Evolutionary conservation across 2,797 vertebrate genomes (phyloP).

Genomic region (Notolepis coatsorum): DNA sequence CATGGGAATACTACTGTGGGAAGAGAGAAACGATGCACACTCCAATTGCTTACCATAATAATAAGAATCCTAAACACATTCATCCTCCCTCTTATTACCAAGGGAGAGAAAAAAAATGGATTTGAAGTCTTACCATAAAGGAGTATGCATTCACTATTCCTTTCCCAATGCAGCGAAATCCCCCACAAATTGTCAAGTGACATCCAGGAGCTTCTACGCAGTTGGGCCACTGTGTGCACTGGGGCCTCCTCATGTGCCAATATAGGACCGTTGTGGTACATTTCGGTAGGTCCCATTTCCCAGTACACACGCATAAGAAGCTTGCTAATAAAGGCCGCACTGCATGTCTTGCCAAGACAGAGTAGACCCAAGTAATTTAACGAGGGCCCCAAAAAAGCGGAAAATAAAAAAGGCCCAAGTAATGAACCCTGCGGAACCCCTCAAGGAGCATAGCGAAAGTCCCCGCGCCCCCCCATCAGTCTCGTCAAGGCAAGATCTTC

Average conservation of each 20-base stretch:
- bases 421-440: conserved; percentile 70
- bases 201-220: conserved; percentile 99
- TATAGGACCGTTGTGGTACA: conserved; percentile 91
- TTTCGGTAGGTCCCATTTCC: conserved; percentile 87
- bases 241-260: conserved; percentile 95
- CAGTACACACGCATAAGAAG: conserved; percentile 92
- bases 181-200: conserved; percentile 99
- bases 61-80: conserved; percentile 81
- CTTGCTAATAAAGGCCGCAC: conserved; percentile 95
- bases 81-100: conserved; percentile 82
- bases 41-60: conserved; percentile 82
- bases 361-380: conserved; percentile 85
- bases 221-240: conserved; percentile 96
- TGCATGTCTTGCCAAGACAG: conserved; percentile 99
- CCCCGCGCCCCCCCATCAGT: conserved; percentile 75
- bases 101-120: conserved; percentile 63
- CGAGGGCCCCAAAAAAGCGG: conserved; percentile 59
- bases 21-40: conserved; percentile 91
- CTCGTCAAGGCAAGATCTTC: conserved; percentile 98
- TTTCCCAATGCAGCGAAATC: conserved; percentile 94
- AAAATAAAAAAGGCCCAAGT: conserved; percentile 61
- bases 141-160: conserved; percentile 95
- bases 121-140: conserved; percentile 89
- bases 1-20: conserved; percentile 88
- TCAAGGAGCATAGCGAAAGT: conserved; percentile 61